Evolutionary conservation across 92 coral and sea anemone genomes (phyloP).

Genomic region (Hydrozoanthus gracilis): DNA sequence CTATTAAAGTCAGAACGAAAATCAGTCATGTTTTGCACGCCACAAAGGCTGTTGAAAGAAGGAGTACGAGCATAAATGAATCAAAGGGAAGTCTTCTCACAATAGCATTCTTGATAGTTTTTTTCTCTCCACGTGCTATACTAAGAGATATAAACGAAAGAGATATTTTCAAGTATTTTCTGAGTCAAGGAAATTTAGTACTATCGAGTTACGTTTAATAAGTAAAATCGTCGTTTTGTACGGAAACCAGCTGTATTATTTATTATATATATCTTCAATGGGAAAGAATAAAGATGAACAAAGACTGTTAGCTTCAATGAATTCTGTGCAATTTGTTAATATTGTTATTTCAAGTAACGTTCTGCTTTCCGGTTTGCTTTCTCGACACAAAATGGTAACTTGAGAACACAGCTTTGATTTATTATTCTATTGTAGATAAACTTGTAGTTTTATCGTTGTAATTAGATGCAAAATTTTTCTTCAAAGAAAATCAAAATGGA

Average conservation of each 20-base stretch:
- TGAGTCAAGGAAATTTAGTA: neutral
- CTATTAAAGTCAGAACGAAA: slow-evolving; percentile 16
- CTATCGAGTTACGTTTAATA: slow-evolving; percentile 23
- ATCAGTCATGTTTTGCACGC: neutral
- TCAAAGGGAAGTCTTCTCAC: slow-evolving; percentile 48
- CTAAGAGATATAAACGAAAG: slow-evolving; percentile 72
- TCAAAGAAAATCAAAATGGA: slow-evolving; percentile 35
- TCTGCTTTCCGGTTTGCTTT: neutral
- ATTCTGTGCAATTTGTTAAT: neutral
- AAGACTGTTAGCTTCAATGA: neutral
- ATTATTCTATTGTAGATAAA: neutral
- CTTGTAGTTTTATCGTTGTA: neutral
- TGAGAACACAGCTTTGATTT: neutral
- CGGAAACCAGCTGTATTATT: neutral
- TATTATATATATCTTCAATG: slow-evolving; percentile 20
- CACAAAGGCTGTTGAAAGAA: slow-evolving; percentile 15
- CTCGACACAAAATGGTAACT: neutral
- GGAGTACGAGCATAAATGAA: slow-evolving; percentile 8
- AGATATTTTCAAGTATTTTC: neutral
- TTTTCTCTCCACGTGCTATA: slow-evolving; percentile 86
- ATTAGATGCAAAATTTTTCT: slow-evolving; percentile 1
- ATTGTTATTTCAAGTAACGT: neutral
- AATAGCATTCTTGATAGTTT: slow-evolving; percentile 55
- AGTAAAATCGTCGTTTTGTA: neutral
- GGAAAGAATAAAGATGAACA: neutral